Evolutionary conservation across 2,113 vertebrate genomes (phyloP).

Genomic region (Takifugu bimaculatus): DNA sequence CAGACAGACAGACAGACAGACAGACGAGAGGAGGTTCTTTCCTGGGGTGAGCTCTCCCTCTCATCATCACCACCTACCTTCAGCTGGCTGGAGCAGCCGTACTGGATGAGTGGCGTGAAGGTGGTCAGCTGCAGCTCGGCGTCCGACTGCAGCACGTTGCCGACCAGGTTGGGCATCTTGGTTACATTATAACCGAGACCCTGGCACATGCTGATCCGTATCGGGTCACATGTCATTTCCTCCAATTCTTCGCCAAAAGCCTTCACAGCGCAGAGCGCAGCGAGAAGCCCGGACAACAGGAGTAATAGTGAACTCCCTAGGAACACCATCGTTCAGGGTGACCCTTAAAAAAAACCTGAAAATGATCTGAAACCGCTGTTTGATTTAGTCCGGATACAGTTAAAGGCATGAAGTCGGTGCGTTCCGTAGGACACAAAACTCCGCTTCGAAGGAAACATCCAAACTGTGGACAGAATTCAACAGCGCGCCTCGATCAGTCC

Average conservation of each 20-base stretch:
- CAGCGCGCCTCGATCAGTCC: no score
- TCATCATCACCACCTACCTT: constrained; percentile 73
- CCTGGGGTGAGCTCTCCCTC: no score
- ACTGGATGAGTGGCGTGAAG: constrained; percentile 97
- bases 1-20: constrained; percentile 32
- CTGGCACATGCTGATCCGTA: constrained; percentile 97
- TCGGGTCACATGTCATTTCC: constrained; percentile 93
- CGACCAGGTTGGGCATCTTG: constrained; percentile 97
- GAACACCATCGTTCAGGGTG: constrained; percentile 41
- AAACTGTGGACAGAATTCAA: no score
- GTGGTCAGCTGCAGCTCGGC: constrained; percentile 96
- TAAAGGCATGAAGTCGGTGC: constrained; percentile 43
- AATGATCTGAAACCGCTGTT: constrained; percentile 9
- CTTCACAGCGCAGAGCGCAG: constrained; percentile 27
- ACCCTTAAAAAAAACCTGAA: neutral
- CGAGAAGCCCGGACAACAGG: constrained; percentile 48
- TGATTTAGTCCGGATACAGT: constrained; percentile 21
- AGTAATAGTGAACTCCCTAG: constrained; percentile 43
- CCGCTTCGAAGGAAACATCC: no score
- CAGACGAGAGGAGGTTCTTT: constrained; percentile 1
- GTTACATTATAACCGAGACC: constrained; percentile 97
- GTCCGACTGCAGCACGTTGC: constrained; percentile 94
- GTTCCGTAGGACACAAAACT: constrained; percentile 17
- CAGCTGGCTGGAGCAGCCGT: constrained; percentile 96
- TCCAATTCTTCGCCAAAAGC: constrained; percentile 87